These are phyloP conservation scores for Lophochroa leadbeateri DNA, from an alignment of 2,113 vertebrate genomes.

Conservation along the genomic window DNA sequence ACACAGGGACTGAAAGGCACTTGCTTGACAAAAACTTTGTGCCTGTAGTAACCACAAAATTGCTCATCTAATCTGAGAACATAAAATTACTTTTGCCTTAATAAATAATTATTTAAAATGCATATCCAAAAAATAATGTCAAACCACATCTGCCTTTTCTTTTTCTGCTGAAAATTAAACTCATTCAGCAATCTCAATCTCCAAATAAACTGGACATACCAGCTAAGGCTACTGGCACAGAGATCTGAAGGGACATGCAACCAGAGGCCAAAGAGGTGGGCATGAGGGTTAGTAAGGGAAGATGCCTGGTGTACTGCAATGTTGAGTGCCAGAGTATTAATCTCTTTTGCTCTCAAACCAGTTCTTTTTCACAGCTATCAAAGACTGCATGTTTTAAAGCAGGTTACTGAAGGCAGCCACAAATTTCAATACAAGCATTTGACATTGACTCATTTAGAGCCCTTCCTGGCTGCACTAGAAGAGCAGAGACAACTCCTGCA, in stretches of 20 bases:
- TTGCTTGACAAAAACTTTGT: neutral
- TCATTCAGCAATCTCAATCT: neutral
- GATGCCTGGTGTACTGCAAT: accelerated
- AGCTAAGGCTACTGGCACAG: neutral
- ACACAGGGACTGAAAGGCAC: neutral
- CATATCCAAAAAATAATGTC: neutral
- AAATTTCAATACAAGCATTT: neutral
- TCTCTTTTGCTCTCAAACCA: neutral
- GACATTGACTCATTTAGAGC: neutral
- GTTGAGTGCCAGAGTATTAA: neutral
- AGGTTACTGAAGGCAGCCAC: neutral
- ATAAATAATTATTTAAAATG: neutral
- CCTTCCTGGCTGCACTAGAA: accelerated
- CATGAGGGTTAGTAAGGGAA: accelerated
- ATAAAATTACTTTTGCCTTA: neutral
- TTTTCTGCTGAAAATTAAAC: neutral
- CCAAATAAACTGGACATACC: neutral
- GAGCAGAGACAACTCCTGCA: neutral
- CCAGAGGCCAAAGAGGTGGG: too few relatives aligned
- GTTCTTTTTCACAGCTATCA: neutral
- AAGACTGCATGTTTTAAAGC: neutral
- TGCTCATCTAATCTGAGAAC: neutral
- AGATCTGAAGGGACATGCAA: neutral
- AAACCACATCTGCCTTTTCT: neutral
- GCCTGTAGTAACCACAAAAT: neutral